Conservation (phyloP, 1,140 invertebrate genomes). For the Hylyphantes graminicola region DNA sequence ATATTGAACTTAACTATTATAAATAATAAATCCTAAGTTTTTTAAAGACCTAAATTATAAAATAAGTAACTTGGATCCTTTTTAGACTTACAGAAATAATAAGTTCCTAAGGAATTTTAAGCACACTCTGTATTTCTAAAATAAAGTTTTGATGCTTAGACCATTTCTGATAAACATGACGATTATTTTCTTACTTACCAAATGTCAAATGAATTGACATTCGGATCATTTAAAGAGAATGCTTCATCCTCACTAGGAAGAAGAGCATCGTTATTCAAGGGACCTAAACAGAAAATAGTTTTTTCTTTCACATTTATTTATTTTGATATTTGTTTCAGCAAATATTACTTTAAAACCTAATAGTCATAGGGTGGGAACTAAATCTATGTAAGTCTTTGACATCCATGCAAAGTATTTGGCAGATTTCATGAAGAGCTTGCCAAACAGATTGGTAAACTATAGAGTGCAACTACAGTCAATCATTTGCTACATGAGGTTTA, state of each 20-base stretch:
- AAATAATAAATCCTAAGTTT: too few species aligned
- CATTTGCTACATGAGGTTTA: neutral
- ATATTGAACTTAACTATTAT: too few species aligned
- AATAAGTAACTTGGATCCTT: too few species aligned
- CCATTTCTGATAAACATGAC: neutral
- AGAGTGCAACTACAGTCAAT: neutral
- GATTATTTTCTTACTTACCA: neutral
- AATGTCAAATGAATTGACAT: constrained; percentile 19
- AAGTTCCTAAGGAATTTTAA: too few species aligned
- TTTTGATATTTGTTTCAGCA: too few species aligned
- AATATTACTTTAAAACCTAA: too few species aligned
- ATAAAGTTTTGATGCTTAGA: neutral
- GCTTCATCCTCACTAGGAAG: constrained; percentile 7
- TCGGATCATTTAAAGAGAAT: constrained; percentile 9
- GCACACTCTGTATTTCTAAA: too few species aligned
- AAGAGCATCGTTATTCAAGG: constrained; percentile 3
- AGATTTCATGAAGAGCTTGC: neutral
- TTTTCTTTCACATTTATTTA: neutral
- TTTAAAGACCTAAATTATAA: too few species aligned
- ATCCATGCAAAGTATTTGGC: too few species aligned
- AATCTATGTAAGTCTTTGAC: too few species aligned
- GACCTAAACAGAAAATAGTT: constrained; percentile 5
- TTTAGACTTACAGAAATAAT: too few species aligned
- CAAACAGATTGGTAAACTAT: neutral
- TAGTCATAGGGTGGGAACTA: too few species aligned